A percentile compares a stretch with the other conserved stretches of the same genome.
These are phyloP conservation scores for Muschampia staudingeri DNA, from an alignment of 2,888 invertebrate species.

Conservation along the genomic window DNA sequence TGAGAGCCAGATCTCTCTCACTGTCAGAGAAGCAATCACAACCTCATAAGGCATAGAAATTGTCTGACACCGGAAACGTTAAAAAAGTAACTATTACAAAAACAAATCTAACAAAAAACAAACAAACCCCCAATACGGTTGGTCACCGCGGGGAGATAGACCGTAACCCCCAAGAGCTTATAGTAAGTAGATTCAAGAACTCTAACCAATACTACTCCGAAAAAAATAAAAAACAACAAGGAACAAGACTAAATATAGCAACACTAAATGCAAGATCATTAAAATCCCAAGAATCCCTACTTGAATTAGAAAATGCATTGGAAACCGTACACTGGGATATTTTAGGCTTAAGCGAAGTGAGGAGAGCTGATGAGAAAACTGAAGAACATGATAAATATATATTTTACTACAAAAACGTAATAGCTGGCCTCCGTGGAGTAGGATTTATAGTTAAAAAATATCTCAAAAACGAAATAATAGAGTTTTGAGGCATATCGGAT, in stretches of 20 bases:
- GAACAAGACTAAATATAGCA: neutral
- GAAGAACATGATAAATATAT: neutral
- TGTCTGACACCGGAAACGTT: neutral
- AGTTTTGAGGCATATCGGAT: neutral
- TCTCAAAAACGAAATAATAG: neutral
- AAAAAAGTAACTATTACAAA: neutral
- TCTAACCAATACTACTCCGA: too few relatives aligned
- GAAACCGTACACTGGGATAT: neutral
- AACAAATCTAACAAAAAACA: neutral
- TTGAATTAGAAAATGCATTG: neutral
- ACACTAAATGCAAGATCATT: neutral
- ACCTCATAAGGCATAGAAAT: neutral
- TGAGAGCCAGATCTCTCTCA: neutral
- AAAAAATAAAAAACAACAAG: neutral
- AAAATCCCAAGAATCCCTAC: neutral
- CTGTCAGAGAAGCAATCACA: neutral
- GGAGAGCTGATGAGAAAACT: neutral
- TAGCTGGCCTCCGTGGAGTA: neutral
- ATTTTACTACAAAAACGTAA: neutral
- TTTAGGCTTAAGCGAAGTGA: neutral
- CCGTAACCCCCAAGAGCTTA: neutral
- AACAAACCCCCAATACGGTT: neutral
- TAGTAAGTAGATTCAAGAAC: neutral
- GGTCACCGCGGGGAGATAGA: neutral
- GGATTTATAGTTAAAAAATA: neutral